Percentiles rank a stretch among this genome's conserved stretches.
phyloP scores from a whole-genome alignment of 2,888 invertebrate species.

The Cryptocephalus primarius region DNA sequence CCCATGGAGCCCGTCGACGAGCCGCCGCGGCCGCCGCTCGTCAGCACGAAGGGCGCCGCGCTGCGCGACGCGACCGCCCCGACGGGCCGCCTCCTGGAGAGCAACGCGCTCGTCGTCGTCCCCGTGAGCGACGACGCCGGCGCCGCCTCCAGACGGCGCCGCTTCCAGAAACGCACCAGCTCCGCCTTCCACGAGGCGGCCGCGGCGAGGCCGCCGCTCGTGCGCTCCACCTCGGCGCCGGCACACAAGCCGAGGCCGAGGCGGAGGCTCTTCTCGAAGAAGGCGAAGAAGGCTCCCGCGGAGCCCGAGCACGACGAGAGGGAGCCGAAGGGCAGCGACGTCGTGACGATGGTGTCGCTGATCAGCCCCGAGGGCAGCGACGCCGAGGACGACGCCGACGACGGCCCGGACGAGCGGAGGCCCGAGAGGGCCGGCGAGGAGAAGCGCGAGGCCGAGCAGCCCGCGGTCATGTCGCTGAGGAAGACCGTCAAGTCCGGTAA shows the following conservation, averaged over 20 bases:
- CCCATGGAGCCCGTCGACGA: slow-evolving; percentile 2
- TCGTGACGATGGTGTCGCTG: slow-evolving; percentile 57
- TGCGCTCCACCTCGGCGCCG: slow-evolving; percentile 29
- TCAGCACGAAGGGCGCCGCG: slow-evolving; percentile 16
- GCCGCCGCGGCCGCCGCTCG: slow-evolving; percentile 19
- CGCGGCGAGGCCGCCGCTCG: slow-evolving; percentile 25
- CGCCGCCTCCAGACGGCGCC: slow-evolving; percentile 25
- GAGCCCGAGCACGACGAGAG: not conserved
- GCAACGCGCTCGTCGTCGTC: slow-evolving; percentile 24
- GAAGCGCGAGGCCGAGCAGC: slow-evolving; percentile 1
- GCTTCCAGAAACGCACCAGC: slow-evolving; percentile 32
- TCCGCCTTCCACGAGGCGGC: slow-evolving; percentile 25
- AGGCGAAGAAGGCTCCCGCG: slow-evolving; percentile 3
- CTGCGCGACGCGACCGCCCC: slow-evolving; percentile 11
- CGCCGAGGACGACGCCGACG: slow-evolving; percentile 41
- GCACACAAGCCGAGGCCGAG: slow-evolving; percentile 16
- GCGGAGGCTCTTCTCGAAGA: slow-evolving; percentile 8
- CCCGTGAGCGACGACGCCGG: slow-evolving; percentile 17
- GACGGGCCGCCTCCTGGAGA: slow-evolving; percentile 3
- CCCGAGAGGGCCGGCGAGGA: slow-evolving; percentile 6
- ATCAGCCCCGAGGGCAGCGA: slow-evolving; percentile 57
- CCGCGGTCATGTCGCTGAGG: slow-evolving; percentile 23
- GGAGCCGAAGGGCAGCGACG: slow-evolving; percentile 28
- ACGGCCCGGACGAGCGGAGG: slow-evolving; percentile 11
- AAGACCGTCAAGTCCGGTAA: slow-evolving; percentile 36